Conservation (phyloP, 2,797 vertebrate species). For the Darevskia mixta region DNA sequence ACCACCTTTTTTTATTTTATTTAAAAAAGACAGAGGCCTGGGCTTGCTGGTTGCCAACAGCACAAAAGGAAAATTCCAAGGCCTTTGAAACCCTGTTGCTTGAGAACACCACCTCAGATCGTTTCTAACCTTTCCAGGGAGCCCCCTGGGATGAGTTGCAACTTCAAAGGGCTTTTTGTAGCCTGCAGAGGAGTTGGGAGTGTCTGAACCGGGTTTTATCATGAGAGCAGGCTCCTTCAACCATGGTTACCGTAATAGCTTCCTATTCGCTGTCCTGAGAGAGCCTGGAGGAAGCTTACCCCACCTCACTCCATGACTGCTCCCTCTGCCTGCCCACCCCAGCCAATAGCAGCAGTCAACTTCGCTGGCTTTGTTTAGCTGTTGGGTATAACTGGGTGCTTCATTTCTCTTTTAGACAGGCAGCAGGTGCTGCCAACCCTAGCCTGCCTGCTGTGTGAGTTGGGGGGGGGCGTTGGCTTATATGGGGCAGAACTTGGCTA, state of each 20-base stretch:
- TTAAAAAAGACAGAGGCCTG: neutral
- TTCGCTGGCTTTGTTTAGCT: neutral
- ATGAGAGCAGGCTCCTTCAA: neutral
- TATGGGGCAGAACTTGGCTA: neutral
- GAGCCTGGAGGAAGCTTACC: neutral
- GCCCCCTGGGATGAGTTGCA: fast-evolving
- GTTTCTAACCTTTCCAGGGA: neutral
- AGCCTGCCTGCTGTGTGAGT: neutral
- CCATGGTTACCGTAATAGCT: neutral
- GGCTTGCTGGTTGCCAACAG: neutral
- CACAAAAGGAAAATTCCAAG: neutral
- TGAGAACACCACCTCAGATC: neutral
- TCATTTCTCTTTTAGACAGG: too few relatives aligned
- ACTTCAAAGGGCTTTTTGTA: neutral
- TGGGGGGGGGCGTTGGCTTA: neutral
- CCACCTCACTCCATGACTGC: neutral
- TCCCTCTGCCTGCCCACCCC: neutral
- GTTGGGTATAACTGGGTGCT: neutral
- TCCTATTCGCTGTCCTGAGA: neutral
- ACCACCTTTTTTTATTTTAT: too few relatives aligned
- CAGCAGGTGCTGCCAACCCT: neutral
- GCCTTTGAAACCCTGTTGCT: neutral
- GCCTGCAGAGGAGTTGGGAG: neutral
- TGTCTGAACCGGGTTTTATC: neutral
- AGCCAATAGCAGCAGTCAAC: neutral